Evolutionary conservation across 2,797 vertebrate genomes (phyloP).

Genomic region (Pseudocheirus occidentalis): DNA sequence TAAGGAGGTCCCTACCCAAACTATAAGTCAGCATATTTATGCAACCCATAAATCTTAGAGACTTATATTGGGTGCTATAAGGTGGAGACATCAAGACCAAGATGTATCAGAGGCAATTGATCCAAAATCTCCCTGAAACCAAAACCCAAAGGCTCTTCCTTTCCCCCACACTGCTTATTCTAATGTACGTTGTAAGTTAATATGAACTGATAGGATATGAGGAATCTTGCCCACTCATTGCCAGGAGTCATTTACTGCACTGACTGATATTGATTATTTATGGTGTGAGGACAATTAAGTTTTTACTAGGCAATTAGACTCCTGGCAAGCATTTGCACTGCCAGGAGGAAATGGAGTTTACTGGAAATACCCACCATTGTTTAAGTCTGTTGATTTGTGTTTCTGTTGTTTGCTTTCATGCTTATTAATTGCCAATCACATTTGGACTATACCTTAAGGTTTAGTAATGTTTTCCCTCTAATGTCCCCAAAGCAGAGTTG

Average conservation of each 20-base stretch:
- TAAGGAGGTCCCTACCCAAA: not conserved
- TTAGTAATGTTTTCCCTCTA: not conserved
- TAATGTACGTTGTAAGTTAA: not conserved
- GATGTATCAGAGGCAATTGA: not conserved
- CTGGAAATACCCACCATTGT: not conserved
- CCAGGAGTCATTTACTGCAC: conserved; percentile 26
- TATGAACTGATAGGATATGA: not conserved
- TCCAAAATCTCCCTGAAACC: not conserved
- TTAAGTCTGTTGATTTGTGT: not conserved
- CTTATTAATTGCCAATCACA: not conserved
- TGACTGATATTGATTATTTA: conserved; percentile 66
- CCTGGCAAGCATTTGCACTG: conserved; percentile 11
- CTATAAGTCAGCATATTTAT: not conserved
- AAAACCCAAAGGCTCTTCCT: not conserved
- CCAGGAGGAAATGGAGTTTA: not conserved
- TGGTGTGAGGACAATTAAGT: conserved; percentile 66
- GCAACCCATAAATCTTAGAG: not conserved
- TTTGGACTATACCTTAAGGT: not conserved
- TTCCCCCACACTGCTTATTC: not conserved
- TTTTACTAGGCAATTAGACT: conserved; percentile 60
- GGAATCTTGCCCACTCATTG: conserved; percentile 2
- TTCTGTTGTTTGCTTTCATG: not conserved
- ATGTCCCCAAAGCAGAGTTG: not conserved
- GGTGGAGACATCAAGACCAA: not conserved
- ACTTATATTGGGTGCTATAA: not conserved